phyloP scores from a whole-genome alignment of 1,140 invertebrate species.

The Megalonaias nervosa region DNA sequence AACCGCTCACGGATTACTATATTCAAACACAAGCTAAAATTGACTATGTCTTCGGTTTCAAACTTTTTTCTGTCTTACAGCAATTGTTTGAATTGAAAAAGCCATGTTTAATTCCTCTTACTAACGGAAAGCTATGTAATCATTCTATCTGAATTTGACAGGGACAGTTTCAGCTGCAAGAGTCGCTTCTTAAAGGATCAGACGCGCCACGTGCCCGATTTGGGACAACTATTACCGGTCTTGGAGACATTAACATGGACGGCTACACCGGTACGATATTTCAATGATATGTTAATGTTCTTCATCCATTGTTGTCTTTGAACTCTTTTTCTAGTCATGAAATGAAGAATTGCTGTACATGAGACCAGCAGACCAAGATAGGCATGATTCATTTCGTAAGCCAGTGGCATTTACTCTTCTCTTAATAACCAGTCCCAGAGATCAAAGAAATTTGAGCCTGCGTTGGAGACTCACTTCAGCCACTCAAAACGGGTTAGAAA shows the following conservation, averaged over 20 bases:
- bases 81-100: background rate
- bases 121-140: background rate
- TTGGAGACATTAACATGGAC: slow-evolving; percentile 96
- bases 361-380: background rate
- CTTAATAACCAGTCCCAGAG: background rate
- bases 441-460: background rate
- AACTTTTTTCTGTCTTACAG: background rate
- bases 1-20: background rate
- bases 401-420: background rate
- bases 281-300: no score
- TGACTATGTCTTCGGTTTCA: background rate
- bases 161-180: slow-evolving; percentile 44
- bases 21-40: no score
- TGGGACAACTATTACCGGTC: slow-evolving; percentile 86
- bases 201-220: slow-evolving; percentile 74
- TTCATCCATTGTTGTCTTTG: background rate
- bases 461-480: no score
- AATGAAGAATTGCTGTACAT: background rate
- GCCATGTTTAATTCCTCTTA: background rate
- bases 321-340: background rate
- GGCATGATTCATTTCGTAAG: background rate
- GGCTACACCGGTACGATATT: slow-evolving; percentile 74
- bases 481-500: no score
- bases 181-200: slow-evolving; percentile 35
- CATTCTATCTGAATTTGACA: slow-evolving; percentile 14